Conservation (phyloP, 2,113 vertebrate genomes). For the Lota lota region DNA sequence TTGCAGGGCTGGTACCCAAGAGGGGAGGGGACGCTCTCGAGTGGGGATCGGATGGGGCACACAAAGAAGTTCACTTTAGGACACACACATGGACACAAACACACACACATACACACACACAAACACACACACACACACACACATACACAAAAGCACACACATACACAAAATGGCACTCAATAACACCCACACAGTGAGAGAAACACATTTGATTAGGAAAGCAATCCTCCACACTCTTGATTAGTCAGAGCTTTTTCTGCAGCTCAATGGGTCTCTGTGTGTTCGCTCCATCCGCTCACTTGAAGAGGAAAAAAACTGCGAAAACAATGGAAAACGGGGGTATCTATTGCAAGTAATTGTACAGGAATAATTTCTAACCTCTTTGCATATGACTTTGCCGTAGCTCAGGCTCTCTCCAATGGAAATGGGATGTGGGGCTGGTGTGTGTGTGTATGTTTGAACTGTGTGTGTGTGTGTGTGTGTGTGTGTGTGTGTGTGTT, state of each 20-base stretch:
- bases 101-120: slow-evolving; percentile 14
- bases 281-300: slow-evolving; percentile 32
- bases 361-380: slow-evolving; percentile 26
- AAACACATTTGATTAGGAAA: slow-evolving; percentile 42
- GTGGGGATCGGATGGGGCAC: slow-evolving; percentile 36
- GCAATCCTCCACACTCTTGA: slow-evolving; percentile 39
- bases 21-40: slow-evolving; percentile 42
- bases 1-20: slow-evolving; percentile 42
- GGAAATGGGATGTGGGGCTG: too few relatives aligned
- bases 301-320: slow-evolving; percentile 27
- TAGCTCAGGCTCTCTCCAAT: too few relatives aligned
- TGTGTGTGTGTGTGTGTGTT: slow-evolving; percentile 16
- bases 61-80: slow-evolving; percentile 13
- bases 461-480: too few relatives aligned
- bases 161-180: background rate
- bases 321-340: slow-evolving; percentile 31
- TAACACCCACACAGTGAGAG: background rate
- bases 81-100: slow-evolving; percentile 27
- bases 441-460: too few relatives aligned
- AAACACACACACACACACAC: background rate
- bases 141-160: slow-evolving; percentile 19
- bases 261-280: slow-evolving; percentile 37
- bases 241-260: slow-evolving; percentile 49
- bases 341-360: slow-evolving; percentile 38
- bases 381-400: background rate